Conservation (phyloP, 2,888 invertebrate species). For the Thumatha senex region DNA sequence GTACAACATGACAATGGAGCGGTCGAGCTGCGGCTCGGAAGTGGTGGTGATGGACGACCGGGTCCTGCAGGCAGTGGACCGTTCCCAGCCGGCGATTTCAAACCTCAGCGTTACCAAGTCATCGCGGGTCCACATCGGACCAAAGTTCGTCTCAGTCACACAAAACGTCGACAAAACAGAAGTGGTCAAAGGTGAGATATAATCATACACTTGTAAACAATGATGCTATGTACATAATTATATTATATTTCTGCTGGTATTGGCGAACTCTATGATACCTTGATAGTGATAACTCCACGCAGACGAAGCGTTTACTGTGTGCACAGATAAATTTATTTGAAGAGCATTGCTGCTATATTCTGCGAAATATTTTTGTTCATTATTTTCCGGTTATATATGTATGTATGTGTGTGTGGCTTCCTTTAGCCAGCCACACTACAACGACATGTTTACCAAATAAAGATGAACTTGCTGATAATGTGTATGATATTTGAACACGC, state of each 20-base stretch:
- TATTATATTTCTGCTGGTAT: constrained; percentile 14
- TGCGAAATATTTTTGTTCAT: constrained; percentile 28
- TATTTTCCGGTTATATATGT: constrained; percentile 27
- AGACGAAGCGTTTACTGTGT: constrained; percentile 5
- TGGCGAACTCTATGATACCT: constrained; percentile 28
- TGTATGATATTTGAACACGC: not conserved
- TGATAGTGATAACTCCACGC: constrained; percentile 20
- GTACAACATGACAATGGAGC: constrained; percentile 33
- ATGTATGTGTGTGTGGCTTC: too few species aligned
- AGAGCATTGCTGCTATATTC: constrained; percentile 19
- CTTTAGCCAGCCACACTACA: not conserved
- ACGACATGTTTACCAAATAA: constrained; percentile 15
- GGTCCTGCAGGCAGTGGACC: constrained; percentile 34
- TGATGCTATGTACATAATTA: constrained; percentile 10
- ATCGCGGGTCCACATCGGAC: constrained; percentile 64
- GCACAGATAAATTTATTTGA: constrained; percentile 8
- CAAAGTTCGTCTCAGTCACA: constrained; percentile 66
- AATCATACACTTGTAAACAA: constrained; percentile 24
- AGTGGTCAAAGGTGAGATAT: constrained; percentile 71
- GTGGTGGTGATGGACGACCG: constrained; percentile 52
- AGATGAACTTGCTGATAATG: constrained; percentile 14
- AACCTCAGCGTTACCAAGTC: constrained; percentile 64
- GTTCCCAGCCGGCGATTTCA: constrained; percentile 45
- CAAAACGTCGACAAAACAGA: constrained; percentile 69
- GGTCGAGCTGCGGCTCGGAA: constrained; percentile 46